Conservation (phyloP, 2,113 vertebrate genomes). For the Microtus montanus region DNA sequence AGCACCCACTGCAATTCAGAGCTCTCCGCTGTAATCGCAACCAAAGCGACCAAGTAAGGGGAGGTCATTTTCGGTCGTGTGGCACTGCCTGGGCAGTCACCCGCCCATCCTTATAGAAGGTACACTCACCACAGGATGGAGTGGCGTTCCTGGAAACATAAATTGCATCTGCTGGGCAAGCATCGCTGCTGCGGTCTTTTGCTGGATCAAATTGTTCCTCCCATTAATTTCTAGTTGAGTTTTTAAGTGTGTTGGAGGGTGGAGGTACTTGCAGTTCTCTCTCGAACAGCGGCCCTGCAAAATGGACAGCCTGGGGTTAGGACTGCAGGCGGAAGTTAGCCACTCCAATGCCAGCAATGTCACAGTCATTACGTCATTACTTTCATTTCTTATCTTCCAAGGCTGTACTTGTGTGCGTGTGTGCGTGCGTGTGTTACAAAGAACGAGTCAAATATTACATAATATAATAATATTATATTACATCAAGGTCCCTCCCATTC, state of each 20-base stretch:
- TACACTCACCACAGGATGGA: conserved; percentile 96
- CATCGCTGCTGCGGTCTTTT: conserved; percentile 99
- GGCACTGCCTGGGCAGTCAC: conserved; percentile 40
- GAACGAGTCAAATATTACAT: not conserved
- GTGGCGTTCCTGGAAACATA: conserved; percentile 97
- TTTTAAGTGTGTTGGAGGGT: conserved; percentile 98
- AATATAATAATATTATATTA: too few species aligned
- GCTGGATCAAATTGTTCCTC: conserved; percentile 99
- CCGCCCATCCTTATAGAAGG: conserved; percentile 46
- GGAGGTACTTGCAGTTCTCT: conserved; percentile 99
- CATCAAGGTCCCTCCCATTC: not conserved
- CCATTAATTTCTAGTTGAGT: conserved; percentile 98
- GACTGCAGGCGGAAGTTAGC: not conserved
- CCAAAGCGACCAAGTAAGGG: not conserved
- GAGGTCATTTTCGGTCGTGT: not conserved
- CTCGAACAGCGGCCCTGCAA: conserved; percentile 96
- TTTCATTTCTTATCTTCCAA: not conserved
- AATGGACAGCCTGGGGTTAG: conserved; percentile 54
- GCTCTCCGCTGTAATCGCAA: conserved; percentile 29
- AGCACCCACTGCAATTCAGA: not conserved
- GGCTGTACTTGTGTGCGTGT: not conserved
- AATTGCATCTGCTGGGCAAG: conserved; percentile 99
- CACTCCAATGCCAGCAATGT: not conserved
- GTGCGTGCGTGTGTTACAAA: too few species aligned
- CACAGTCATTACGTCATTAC: not conserved